Percentiles rank a stretch among this genome's conserved stretches.
These are phyloP conservation scores for Eleutherodactylus coqui DNA, from an alignment of 2,797 vertebrate genomes.

Conservation along the genomic window DNA sequence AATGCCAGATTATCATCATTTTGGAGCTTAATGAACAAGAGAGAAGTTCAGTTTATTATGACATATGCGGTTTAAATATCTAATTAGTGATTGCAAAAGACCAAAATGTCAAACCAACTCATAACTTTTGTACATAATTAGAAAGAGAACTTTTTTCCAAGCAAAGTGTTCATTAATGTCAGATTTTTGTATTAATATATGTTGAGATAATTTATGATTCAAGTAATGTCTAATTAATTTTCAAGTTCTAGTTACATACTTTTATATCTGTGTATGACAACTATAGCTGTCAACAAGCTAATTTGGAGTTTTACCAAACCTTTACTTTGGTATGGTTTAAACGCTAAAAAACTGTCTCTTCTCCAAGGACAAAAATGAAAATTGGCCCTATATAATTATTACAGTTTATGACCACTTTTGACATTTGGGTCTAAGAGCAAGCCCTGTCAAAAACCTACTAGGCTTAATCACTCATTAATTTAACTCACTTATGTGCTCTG, in stretches of 20 bases:
- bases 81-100: constrained; percentile 62
- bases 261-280: neutral
- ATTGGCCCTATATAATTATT: neutral
- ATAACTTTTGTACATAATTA: constrained; percentile 61
- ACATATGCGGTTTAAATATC: constrained; percentile 60
- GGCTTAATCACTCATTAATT: too few relatives aligned
- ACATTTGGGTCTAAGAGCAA: too few relatives aligned
- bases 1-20: constrained; percentile 61
- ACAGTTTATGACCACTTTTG: too few relatives aligned
- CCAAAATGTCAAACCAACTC: constrained; percentile 62
- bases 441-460: too few relatives aligned
- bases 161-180: constrained; percentile 42
- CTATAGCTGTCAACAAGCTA: neutral
- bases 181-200: constrained; percentile 45
- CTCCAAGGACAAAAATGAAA: too few relatives aligned
- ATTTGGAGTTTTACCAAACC: neutral
- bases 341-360: neutral
- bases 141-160: constrained; percentile 54
- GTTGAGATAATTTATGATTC: constrained; percentile 37
- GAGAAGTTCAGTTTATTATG: constrained; percentile 65
- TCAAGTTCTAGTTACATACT: neutral
- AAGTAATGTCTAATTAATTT: constrained; percentile 26
- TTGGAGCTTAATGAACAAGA: constrained; percentile 67
- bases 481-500: too few relatives aligned
- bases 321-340: neutral